phyloP scores from a whole-genome alignment of 2,888 invertebrate species.

The Heliconius ethilla region DNA sequence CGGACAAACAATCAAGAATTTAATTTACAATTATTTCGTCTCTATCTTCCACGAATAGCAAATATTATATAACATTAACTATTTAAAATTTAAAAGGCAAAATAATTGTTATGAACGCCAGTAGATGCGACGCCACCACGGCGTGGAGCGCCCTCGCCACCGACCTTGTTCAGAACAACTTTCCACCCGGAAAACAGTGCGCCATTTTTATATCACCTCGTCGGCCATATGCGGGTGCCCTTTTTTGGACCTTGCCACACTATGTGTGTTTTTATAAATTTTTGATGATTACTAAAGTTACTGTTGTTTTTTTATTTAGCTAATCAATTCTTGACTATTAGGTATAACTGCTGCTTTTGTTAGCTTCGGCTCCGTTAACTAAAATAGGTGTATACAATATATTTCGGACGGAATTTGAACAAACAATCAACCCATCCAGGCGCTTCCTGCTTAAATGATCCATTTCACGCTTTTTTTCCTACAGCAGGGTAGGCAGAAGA shows the following conservation, averaged over 20 bases:
- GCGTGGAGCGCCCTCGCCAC: constrained; percentile 62
- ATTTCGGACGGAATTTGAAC: too few relatives aligned
- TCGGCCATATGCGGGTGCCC: constrained; percentile 56
- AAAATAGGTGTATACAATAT: too few relatives aligned
- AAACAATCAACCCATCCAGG: too few relatives aligned
- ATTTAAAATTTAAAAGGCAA: constrained; percentile 6
- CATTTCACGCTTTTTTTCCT: too few relatives aligned
- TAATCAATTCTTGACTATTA: neutral
- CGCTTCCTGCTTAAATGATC: too few relatives aligned
- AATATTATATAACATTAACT: neutral
- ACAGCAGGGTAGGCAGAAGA: too few relatives aligned
- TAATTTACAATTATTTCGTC: neutral
- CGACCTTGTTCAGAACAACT: constrained; percentile 73
- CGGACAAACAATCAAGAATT: too few relatives aligned
- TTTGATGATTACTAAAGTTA: constrained; percentile 21
- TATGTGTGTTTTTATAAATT: constrained; percentile 34
- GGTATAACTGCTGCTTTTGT: neutral
- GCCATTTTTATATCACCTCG: constrained; percentile 55
- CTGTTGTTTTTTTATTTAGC: neutral
- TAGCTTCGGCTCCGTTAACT: neutral
- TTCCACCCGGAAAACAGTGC: constrained; percentile 70
- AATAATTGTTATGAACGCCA: neutral
- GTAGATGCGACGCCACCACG: constrained; percentile 45
- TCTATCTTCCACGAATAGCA: neutral
- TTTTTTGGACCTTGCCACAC: constrained; percentile 51